Evolutionary conservation across 2,113 vertebrate genomes (phyloP).

Genomic region (Entelurus aequoreus): DNA sequence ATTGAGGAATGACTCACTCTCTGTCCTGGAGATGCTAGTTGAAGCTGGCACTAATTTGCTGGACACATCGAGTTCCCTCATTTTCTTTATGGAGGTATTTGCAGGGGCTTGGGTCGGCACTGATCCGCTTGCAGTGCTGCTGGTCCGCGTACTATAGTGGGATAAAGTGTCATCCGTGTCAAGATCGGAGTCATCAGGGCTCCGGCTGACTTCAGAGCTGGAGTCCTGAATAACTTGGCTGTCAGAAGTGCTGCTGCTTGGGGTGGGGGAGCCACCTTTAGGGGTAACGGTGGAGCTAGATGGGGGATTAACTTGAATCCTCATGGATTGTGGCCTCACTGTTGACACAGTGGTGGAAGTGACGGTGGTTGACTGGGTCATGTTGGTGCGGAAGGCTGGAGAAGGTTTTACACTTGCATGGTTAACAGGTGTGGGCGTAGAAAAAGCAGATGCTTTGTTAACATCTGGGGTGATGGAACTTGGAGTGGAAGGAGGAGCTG

Average conservation of each 20-base stretch:
- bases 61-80: slow-evolving; percentile 4
- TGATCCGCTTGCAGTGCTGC: slow-evolving; percentile 56
- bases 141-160: slow-evolving; percentile 57
- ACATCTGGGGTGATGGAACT: slow-evolving; percentile 31
- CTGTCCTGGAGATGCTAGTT: slow-evolving; percentile 38
- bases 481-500: slow-evolving; percentile 68
- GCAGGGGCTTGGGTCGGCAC: background rate
- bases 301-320: slow-evolving; percentile 17
- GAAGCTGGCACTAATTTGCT: slow-evolving; percentile 20
- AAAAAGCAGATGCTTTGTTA: slow-evolving; percentile 33
- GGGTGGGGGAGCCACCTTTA: slow-evolving; percentile 62
- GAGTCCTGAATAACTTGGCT: slow-evolving; percentile 71
- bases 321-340: slow-evolving; percentile 12
- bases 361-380: slow-evolving; percentile 15
- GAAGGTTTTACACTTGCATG: slow-evolving; percentile 16
- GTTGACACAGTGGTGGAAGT: slow-evolving; percentile 19
- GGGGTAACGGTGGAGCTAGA: slow-evolving; percentile 56
- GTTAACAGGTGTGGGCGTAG: slow-evolving; percentile 26
- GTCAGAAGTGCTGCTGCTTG: slow-evolving; percentile 46
- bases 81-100: slow-evolving; percentile 13
- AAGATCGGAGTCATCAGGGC: slow-evolving; percentile 75
- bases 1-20: slow-evolving; percentile 63
- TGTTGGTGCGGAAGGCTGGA: slow-evolving; percentile 23
- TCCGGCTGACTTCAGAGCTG: slow-evolving; percentile 73
- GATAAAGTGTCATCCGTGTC: slow-evolving; percentile 70